Conservation (phyloP, 2,888 invertebrate genomes). For the Xestobium rufovillosum region DNA sequence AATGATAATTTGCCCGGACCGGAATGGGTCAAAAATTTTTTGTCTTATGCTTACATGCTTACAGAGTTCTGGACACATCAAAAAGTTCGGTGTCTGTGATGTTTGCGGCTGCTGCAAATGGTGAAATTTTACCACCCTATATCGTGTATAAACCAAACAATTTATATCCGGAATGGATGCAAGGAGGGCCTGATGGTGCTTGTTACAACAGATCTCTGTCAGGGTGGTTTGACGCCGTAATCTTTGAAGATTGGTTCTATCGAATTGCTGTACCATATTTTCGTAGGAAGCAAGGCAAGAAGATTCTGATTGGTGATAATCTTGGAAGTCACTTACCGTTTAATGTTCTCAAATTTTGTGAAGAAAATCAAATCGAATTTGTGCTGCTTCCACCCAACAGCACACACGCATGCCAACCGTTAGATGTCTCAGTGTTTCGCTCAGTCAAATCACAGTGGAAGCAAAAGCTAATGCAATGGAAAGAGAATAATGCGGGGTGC, state of each 20-base stretch:
- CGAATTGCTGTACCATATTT: constrained; percentile 22
- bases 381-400: constrained; percentile 27
- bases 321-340: constrained; percentile 23
- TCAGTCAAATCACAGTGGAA: constrained; percentile 24
- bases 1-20: constrained; percentile 20
- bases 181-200: constrained; percentile 27
- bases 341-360: constrained; percentile 24
- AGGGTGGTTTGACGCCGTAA: constrained; percentile 31
- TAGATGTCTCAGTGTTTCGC: constrained; percentile 24
- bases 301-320: no score
- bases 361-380: constrained; percentile 27
- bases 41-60: no score
- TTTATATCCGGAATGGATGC: constrained; percentile 28
- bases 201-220: constrained; percentile 27
- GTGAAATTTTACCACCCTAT: no score
- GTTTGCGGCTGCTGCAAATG: no score
- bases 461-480: constrained; percentile 5
- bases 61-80: no score
- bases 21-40: constrained; percentile 15
- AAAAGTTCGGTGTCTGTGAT: no score
- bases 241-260: constrained; percentile 23
- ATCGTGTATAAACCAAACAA: constrained; percentile 29
- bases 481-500: not conserved
- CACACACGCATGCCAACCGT: no score
- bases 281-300: constrained; percentile 21